Conservation (phyloP, 2,797 vertebrate species). For the Muscicapa comitata region DNA sequence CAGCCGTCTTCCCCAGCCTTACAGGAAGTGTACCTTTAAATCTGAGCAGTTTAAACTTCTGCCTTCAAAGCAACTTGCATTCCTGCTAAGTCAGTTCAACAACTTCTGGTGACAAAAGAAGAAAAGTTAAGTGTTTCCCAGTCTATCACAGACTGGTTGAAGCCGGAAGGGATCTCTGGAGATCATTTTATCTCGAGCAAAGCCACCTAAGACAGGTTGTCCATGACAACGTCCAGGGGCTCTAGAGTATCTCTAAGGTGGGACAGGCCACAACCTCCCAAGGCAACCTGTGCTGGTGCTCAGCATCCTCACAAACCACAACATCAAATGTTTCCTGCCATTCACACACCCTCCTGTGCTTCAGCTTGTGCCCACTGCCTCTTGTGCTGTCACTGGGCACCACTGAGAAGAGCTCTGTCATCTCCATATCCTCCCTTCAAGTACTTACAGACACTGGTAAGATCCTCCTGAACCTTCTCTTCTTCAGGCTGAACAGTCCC, state of each 20-base stretch:
- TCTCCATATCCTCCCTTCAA: background rate
- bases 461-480: background rate
- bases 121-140: background rate
- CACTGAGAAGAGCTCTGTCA: background rate
- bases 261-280: background rate
- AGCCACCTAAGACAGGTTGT: background rate
- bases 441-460: accelerated
- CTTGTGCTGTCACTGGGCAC: background rate
- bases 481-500: background rate
- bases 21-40: background rate
- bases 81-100: slow-evolving; percentile 27
- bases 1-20: background rate
- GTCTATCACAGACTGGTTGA: background rate
- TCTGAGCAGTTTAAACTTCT: slow-evolving; percentile 1
- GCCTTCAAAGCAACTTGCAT: slow-evolving; percentile 12
- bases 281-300: background rate
- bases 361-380: background rate
- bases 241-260: background rate
- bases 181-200: background rate
- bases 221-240: background rate
- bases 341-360: background rate
- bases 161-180: background rate
- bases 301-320: background rate
- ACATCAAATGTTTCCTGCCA: background rate
- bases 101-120: slow-evolving; percentile 30